Evolutionary conservation across 1,140 invertebrate genomes (phyloP).

Genomic region (Ceratina australensis): DNA sequence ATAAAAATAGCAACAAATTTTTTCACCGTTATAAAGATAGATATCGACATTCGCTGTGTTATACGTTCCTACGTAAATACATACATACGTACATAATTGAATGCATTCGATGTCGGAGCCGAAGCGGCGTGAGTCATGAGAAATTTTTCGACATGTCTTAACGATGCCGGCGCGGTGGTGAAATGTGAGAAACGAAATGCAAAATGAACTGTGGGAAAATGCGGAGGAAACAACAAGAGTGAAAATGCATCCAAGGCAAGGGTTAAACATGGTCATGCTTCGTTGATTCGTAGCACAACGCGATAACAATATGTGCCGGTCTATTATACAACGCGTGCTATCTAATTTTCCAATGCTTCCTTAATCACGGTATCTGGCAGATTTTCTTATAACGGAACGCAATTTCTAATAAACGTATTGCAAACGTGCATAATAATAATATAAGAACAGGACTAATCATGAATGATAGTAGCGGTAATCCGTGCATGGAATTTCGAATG

Average conservation of each 20-base stretch:
- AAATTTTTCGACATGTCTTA: conserved; percentile 23
- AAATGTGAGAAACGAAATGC: conserved; percentile 46
- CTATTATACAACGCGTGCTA: background rate
- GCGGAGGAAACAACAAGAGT: conserved; percentile 1
- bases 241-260: conserved; percentile 42
- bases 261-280: conserved; percentile 38
- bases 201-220: conserved; percentile 39
- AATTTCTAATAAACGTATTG: no score
- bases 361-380: no score
- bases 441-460: no score
- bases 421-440: no score
- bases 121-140: conserved; percentile 4
- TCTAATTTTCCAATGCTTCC: conserved; percentile 34
- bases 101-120: background rate
- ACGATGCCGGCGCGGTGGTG: background rate
- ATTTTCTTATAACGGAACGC: no score
- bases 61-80: no score
- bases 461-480: no score
- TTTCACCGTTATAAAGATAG: no score
- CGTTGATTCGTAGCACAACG: conserved; percentile 20
- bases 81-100: no score
- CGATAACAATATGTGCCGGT: background rate
- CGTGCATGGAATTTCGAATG: no score
- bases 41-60: no score
- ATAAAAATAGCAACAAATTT: no score